A percentile compares a stretch with the other conserved stretches of the same genome.
These are phyloP conservation scores for Saimiri boliviensis DNA, from an alignment of 2,113 vertebrate species.

Conservation along the genomic window DNA sequence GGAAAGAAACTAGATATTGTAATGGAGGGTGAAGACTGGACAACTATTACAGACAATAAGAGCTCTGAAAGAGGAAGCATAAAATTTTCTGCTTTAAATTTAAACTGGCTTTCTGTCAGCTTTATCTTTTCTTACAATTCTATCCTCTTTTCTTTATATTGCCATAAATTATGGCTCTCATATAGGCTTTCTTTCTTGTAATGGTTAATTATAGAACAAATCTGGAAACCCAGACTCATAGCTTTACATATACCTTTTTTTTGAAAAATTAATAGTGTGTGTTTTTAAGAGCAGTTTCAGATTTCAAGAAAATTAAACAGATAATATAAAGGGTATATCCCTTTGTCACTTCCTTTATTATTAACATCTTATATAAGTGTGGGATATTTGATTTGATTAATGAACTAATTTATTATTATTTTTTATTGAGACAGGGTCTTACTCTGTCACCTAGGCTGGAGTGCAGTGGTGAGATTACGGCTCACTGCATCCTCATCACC, in stretches of 20 bases:
- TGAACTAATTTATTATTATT: not conserved
- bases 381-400: not conserved
- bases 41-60: not conserved
- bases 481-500: too few species aligned
- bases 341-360: not conserved
- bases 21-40: not conserved
- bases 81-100: not conserved
- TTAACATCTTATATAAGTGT: not conserved
- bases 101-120: not conserved
- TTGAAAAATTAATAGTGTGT: not conserved
- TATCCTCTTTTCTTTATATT: not conserved
- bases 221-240: not conserved
- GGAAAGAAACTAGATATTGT: not conserved
- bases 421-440: too few species aligned
- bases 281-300: not conserved
- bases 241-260: not conserved
- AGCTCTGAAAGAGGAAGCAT: not conserved
- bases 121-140: not conserved
- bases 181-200: not conserved
- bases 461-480: too few species aligned
- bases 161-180: not conserved
- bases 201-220: not conserved
- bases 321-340: not conserved
- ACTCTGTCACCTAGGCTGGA: too few species aligned
- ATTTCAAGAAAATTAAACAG: conserved; percentile 4